These are phyloP conservation scores for Myodes glareolus DNA, from an alignment of 2,113 vertebrate species.

Conservation along the genomic window DNA sequence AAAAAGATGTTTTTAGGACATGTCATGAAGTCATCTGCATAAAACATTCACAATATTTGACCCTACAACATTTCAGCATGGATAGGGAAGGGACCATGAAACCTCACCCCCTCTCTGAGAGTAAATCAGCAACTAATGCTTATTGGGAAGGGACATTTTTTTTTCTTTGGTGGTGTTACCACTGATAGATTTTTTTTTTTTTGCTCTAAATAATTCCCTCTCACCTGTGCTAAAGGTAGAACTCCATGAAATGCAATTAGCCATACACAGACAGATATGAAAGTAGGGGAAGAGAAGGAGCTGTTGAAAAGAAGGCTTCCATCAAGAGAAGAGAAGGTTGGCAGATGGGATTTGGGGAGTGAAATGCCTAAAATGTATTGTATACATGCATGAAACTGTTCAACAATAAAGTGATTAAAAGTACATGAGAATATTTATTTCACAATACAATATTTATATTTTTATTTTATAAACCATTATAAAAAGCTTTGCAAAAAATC, in stretches of 20 bases:
- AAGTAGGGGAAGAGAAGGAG: background rate
- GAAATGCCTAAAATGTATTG: background rate
- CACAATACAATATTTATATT: background rate
- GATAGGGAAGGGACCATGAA: background rate
- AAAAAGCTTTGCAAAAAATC: background rate
- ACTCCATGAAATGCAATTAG: background rate
- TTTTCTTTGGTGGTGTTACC: too few relatives aligned
- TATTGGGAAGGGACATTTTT: too few relatives aligned
- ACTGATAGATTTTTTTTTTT: background rate
- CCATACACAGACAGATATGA: background rate
- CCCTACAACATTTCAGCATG: too few relatives aligned
- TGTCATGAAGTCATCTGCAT: background rate
- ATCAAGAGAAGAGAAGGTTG: background rate
- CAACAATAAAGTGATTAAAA: background rate
- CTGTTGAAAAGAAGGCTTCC: background rate
- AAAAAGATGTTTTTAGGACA: background rate
- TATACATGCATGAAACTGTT: background rate
- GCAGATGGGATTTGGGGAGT: background rate
- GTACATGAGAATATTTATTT: background rate
- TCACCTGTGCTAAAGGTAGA: background rate
- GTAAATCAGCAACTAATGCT: background rate
- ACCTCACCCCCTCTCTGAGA: too few relatives aligned
- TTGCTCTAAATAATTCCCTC: background rate
- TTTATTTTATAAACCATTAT: background rate
- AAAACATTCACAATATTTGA: background rate